Base-by-base conservation (phyloP, 2,888 invertebrate genomes). In the Fissipunctia ypsillon region DNA sequence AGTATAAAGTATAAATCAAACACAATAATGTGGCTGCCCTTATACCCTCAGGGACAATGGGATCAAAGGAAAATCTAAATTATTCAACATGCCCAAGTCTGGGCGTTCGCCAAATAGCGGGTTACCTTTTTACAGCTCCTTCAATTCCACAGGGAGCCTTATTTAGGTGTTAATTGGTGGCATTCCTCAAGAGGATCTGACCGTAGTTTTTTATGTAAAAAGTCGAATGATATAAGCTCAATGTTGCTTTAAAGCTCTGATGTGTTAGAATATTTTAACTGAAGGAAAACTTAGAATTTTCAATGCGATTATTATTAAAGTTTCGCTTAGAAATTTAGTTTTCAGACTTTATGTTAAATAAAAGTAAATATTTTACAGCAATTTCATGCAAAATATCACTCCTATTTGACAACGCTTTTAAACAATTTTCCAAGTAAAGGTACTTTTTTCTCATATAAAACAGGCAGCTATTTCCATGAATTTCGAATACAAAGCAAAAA, bases 61-160 rank as follows among this genome's bases (percentile, higher is more conserved):
- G 90, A 88, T 90, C 90, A 91, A 90, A 90, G 87, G 87, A 85
- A 84, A 85, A 86, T 84, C 87, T 87, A 88, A 90, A 91, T 90
- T 89, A 89, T 90, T 89, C 85, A 88, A 86, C 88, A 84, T 84
- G 84, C 84, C 82, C 88, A 88, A 88, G 83, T 82, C 87, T 84
- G 84, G 87, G 87, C 85, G 85, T 82, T 86, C 86, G 82, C 78
- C 83, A 86, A 88, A 88, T 86, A 88, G 86, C 85, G 83, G 87
- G 85, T 85, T 88, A 88, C 87, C 88, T 90, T 90, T 90, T 90
- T 89, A 85, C 86, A 83, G 86, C 83, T 80, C 83, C 82, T 87
- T 83, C 86, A 80, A 85, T 85, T 82, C 89, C 82, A 78, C 61
- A 60, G 86, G 86, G 86, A 81, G 73, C 83, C 73, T 85, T 85